Evolutionary conservation across 2,888 invertebrate genomes (phyloP).

Genomic region (Chamaedrilus cognettii): DNA sequence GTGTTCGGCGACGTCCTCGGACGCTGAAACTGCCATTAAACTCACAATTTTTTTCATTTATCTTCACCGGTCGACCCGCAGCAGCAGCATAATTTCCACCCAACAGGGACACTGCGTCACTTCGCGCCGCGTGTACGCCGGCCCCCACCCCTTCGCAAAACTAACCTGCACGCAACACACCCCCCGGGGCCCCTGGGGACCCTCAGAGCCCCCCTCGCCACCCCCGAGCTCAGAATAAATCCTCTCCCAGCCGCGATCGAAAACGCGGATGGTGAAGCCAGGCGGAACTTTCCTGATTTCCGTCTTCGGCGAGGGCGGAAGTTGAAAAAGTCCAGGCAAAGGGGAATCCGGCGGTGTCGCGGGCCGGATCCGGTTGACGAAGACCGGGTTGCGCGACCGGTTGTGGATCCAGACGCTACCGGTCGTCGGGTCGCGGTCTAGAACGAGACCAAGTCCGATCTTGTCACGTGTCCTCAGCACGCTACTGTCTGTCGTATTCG

Average conservation of each 20-base stretch:
- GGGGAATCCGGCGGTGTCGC: neutral
- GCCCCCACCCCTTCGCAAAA: conserved; percentile 22
- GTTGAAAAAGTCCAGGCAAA: no score
- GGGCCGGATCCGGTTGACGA: conserved; percentile 12
- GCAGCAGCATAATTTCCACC: no score
- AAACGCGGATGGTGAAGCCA: conserved; percentile 11
- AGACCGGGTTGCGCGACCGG: conserved; percentile 21
- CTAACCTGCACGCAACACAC: conserved; percentile 18
- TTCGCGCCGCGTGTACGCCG: conserved; percentile 16
- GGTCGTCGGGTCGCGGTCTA: conserved; percentile 12
- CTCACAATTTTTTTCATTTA: no score
- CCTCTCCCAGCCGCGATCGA: conserved; percentile 8
- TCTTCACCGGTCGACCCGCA: no score
- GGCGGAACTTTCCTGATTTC: conserved; percentile 15
- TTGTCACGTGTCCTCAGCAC: conserved; percentile 15
- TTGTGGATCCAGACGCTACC: conserved; percentile 19
- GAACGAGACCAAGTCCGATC: conserved; percentile 20
- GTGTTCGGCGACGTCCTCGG: no score
- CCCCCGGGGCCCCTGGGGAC: conserved; percentile 1
- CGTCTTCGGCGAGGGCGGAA: conserved; percentile 3
- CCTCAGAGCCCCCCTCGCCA: neutral
- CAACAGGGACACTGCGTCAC: conserved; percentile 22
- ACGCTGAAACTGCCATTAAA: no score
- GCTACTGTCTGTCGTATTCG: conserved; percentile 12
- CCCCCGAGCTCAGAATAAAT: conserved; percentile 2